phyloP scores from a whole-genome alignment of 1,140 invertebrate genomes.

The Caenorhabditis tropicalis region DNA sequence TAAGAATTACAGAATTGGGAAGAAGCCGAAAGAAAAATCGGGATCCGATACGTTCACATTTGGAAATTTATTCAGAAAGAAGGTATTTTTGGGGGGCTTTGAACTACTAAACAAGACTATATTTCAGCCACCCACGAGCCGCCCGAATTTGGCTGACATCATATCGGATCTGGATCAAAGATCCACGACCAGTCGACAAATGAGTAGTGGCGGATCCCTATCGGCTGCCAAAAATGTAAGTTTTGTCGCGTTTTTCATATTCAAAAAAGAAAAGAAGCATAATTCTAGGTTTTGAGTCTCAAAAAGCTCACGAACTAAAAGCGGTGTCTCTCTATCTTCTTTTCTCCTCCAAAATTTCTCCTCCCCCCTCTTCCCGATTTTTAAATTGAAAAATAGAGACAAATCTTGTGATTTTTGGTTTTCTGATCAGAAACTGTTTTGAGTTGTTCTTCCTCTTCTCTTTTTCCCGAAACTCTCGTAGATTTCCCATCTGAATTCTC shows the following conservation, averaged over 20 bases:
- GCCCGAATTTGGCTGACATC: conserved; percentile 33
- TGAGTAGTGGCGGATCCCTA: conserved; percentile 2
- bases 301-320: too few relatives aligned
- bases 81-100: too few relatives aligned
- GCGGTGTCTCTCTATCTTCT: too few relatives aligned
- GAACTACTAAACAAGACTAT: not conserved
- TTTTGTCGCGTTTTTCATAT: not conserved
- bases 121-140: not conserved
- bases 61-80: conserved; percentile 6
- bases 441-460: not conserved
- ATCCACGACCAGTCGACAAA: not conserved
- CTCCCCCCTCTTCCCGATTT: not conserved
- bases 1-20: not conserved
- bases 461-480: not conserved
- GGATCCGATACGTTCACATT: conserved; percentile 23
- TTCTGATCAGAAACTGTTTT: too few relatives aligned
- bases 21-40: conserved; percentile 4
- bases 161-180: conserved; percentile 33
- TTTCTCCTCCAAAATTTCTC: not conserved
- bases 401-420: too few relatives aligned
- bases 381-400: too few relatives aligned
- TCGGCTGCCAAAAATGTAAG: not conserved
- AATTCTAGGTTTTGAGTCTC: not conserved
- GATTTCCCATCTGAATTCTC: too few relatives aligned
- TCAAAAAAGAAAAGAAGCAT: not conserved